Evolutionary conservation across 2,797 vertebrate genomes (phyloP), one percentile per base, ranked within the genome.

Genomic region (Lepilemur ruficaudatus): DNA sequence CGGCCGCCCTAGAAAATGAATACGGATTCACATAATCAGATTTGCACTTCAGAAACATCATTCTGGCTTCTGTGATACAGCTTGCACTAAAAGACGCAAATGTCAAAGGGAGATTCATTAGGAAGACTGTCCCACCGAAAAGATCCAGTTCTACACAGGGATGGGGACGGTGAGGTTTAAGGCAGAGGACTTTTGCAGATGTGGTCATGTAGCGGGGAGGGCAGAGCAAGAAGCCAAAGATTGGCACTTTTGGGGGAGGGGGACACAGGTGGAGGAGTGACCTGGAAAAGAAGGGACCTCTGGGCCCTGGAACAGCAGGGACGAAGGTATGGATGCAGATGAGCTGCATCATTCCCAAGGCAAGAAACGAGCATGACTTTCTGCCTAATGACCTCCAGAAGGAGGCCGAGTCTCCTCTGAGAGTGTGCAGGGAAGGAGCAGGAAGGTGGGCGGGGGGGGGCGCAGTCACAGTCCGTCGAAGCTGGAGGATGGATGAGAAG

Each of bases 391-490:
- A 67, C 41, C 73, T 32, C 32, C n/a, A 7, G 20, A 41, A 32
- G 18, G 2, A 5, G 30, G 5, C 48, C 13, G 85, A 52, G 65
- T 85, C 88, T 30, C 32, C 20, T 1, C 48, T 11, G 46, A 14
- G 13, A 10, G 38, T 0, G 7, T 2, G 38, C 23, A 14, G 41
- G 52, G 55, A 46, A 14, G 14, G 28, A 18, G 57, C 48, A 9
- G 32, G 23, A 57, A 25, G 55, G 55, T 23, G 55, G 55, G 3
- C n/a, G n/a, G 38, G 38, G 43, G 20, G 50, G 32, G 41, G 28
- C 2, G 50, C 41, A 8, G 1, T 0, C 41, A 30, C 0, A 13
- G 46, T 15, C 5, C 7, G 0, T 5, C 13, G 5, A 18, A 8
- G 22, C 0, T 7, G 43, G 50, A 25, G 9, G 55, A 5, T 0